Conservation (phyloP, 2,888 invertebrate species). For the Pyrochroa serraticornis region DNA sequence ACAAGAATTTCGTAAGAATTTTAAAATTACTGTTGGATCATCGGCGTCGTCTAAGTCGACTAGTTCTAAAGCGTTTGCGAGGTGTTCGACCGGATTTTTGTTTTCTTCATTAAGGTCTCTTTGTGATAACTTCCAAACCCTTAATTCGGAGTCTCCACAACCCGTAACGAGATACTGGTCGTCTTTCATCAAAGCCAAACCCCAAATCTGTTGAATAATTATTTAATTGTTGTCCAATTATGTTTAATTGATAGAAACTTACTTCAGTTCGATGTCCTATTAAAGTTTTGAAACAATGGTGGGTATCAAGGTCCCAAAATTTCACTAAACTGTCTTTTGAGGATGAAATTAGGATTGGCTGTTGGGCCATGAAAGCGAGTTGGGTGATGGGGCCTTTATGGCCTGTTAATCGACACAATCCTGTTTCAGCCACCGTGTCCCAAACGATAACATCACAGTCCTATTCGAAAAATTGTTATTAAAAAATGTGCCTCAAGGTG, state of each 20-base stretch:
- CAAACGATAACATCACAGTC: constrained; percentile 94
- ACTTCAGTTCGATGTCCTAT: constrained; percentile 87
- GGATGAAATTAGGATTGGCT: constrained; percentile 75
- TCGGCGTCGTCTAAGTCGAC: constrained; percentile 63
- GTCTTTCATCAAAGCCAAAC: constrained; percentile 77
- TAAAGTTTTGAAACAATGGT: constrained; percentile 94
- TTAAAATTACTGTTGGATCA: constrained; percentile 59
- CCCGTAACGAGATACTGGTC: constrained; percentile 88
- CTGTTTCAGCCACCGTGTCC: constrained; percentile 92
- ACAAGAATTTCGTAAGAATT: constrained; percentile 6
- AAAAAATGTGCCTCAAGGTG: too few species aligned
- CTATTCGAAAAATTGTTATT: constrained; percentile 57
- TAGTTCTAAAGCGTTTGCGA: constrained; percentile 60
- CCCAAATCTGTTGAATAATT: constrained; percentile 74
- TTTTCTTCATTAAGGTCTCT: constrained; percentile 59
- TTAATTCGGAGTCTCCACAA: constrained; percentile 80
- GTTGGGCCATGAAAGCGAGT: constrained; percentile 72
- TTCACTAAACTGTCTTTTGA: constrained; percentile 96
- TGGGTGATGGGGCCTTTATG: constrained; percentile 92
- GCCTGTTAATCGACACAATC: constrained; percentile 86
- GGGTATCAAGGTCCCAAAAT: constrained; percentile 95
- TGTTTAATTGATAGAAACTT: constrained; percentile 30
- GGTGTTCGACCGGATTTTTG: constrained; percentile 58
- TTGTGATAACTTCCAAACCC: constrained; percentile 80
- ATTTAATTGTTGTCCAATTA: neutral